Percentiles rank a stretch among this genome's conserved stretches.
Conservation (phyloP, 2,888 invertebrate genomes). For the Volucella inanis region DNA sequence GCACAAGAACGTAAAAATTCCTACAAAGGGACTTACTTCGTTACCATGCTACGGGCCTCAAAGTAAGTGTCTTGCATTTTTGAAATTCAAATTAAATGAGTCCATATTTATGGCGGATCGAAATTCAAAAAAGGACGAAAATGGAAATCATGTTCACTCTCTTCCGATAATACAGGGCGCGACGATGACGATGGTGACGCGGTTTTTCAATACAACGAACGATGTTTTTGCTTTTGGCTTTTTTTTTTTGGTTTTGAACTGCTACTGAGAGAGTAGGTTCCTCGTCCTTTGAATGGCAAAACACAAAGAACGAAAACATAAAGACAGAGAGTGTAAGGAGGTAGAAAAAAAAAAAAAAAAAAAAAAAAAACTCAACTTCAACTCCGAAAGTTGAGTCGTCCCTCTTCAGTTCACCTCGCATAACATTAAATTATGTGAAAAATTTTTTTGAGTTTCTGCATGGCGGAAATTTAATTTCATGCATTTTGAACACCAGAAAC, state of each 20-base stretch:
- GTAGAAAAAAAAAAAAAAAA: constrained; percentile 1
- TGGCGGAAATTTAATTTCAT: constrained; percentile 78
- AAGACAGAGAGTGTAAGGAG: neutral
- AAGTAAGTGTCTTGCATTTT: constrained; percentile 65
- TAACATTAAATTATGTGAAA: constrained; percentile 72
- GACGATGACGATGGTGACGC: constrained; percentile 34
- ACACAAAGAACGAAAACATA: no score
- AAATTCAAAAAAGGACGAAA: constrained; percentile 19
- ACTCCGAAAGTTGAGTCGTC: constrained; percentile 14
- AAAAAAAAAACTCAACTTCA: constrained; percentile 15
- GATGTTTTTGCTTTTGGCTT: constrained; percentile 1
- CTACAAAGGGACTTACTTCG: constrained; percentile 38
- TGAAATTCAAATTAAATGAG: constrained; percentile 67
- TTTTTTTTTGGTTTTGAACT: constrained; percentile 13
- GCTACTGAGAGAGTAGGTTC: constrained; percentile 15
- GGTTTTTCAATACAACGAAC: neutral
- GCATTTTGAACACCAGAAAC: constrained; percentile 80
- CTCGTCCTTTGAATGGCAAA: neutral
- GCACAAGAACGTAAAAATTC: constrained; percentile 29
- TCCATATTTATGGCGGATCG: constrained; percentile 50
- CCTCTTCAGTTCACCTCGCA: constrained; percentile 41
- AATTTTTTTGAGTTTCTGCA: constrained; percentile 65
- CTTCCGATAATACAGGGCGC: constrained; percentile 20
- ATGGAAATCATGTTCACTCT: constrained; percentile 27
- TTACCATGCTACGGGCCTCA: constrained; percentile 55